Conservation (phyloP, 2,797 vertebrate genomes). For the Todus mexicanus region DNA sequence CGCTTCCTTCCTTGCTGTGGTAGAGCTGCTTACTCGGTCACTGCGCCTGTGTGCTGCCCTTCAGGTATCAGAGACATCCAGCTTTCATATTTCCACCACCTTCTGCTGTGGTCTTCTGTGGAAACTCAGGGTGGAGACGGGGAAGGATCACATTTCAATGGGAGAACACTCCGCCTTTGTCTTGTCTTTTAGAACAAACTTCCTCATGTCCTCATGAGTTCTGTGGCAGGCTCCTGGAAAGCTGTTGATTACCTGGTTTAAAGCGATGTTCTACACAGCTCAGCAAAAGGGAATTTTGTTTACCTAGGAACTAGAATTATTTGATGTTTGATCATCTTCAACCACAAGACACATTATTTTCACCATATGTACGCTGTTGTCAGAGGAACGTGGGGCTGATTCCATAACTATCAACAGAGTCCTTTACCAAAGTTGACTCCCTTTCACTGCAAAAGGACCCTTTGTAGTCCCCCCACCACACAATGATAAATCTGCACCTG, state of each 20-base stretch:
- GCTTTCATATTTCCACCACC: background rate
- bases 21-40: background rate
- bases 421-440: background rate
- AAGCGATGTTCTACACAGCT: background rate
- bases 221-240: background rate
- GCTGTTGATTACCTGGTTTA: background rate
- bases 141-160: background rate
- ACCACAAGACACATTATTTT: background rate
- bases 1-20: background rate
- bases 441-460: background rate
- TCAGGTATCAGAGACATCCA: background rate
- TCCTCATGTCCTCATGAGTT: background rate
- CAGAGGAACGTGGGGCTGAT: background rate
- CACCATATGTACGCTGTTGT: background rate
- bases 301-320: background rate
- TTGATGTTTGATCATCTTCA: background rate
- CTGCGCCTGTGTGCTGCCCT: background rate
- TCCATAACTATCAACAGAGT: accelerated
- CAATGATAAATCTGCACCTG: background rate
- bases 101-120: background rate
- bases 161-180: background rate
- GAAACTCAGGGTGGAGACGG: background rate
- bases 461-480: background rate
- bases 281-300: background rate
- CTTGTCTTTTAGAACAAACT: background rate